Evolutionary conservation across 2,113 vertebrate species (phyloP).

Genomic region (Anolis carolinensis): DNA sequence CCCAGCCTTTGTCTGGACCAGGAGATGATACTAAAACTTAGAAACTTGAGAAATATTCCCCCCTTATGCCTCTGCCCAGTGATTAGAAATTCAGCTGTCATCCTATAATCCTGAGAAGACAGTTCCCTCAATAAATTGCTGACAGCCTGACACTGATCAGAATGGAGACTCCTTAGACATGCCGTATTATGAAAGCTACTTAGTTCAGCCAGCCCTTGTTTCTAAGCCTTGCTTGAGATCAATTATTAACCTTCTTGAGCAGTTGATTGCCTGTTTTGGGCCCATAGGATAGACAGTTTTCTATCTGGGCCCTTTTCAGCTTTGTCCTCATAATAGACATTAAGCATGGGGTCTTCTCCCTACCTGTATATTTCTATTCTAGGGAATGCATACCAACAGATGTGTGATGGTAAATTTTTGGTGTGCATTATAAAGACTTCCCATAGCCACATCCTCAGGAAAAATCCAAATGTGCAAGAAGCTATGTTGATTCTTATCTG

Average conservation of each 20-base stretch:
- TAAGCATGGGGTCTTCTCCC: background rate
- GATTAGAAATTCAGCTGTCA: background rate
- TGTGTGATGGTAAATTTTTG: too few species aligned
- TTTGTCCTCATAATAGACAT: background rate
- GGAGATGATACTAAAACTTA: constrained; percentile 10
- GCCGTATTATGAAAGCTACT: background rate
- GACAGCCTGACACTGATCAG: background rate
- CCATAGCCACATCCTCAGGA: background rate
- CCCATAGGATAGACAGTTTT: background rate
- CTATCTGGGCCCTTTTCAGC: background rate
- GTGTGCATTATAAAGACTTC: background rate
- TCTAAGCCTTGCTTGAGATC: background rate
- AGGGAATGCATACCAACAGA: background rate
- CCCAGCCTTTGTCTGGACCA: background rate
- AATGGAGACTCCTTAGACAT: background rate
- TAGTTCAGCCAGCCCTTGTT: background rate
- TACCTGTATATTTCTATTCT: background rate
- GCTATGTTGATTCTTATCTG: too few species aligned
- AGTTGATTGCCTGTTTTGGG: background rate
- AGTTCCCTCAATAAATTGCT: background rate
- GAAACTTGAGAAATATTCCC: background rate
- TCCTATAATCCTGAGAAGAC: background rate
- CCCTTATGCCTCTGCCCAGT: background rate
- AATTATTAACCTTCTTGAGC: background rate
- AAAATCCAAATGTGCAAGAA: background rate